Evolutionary conservation across 1,140 invertebrate genomes (phyloP).

Genomic region (Rhopalosiphum padi): DNA sequence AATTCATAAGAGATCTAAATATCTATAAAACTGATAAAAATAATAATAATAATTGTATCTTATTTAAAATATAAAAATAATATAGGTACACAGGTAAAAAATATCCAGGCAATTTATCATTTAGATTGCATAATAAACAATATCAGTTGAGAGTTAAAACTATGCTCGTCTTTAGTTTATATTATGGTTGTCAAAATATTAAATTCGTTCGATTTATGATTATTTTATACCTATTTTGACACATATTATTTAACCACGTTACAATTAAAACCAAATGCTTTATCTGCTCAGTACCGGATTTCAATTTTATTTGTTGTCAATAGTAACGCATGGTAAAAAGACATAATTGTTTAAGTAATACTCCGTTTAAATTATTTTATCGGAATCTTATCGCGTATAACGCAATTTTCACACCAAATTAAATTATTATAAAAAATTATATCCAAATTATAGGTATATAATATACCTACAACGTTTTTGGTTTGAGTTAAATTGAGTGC

Average conservation of each 20-base stretch:
- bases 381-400: background rate
- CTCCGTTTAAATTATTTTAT: background rate
- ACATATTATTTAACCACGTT: background rate
- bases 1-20: too few species aligned
- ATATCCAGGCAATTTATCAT: too few species aligned
- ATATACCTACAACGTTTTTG: background rate
- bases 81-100: too few species aligned
- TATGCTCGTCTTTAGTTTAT: background rate
- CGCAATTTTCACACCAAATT: slow-evolving; percentile 15
- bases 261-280: background rate
- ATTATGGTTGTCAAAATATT: background rate
- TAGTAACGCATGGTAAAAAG: background rate
- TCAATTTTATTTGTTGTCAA: background rate
- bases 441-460: background rate
- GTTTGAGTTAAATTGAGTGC: slow-evolving; percentile 26
- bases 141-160: too few species aligned
- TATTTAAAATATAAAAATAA: too few species aligned
- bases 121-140: too few species aligned
- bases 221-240: background rate
- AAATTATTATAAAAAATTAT: slow-evolving; percentile 11
- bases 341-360: background rate
- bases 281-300: background rate
- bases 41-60: too few species aligned
- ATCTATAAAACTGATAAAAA: too few species aligned
- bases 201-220: background rate